These are phyloP conservation scores for Mungos mungo DNA, from an alignment of 2,113 vertebrate species.

Conservation along the genomic window DNA sequence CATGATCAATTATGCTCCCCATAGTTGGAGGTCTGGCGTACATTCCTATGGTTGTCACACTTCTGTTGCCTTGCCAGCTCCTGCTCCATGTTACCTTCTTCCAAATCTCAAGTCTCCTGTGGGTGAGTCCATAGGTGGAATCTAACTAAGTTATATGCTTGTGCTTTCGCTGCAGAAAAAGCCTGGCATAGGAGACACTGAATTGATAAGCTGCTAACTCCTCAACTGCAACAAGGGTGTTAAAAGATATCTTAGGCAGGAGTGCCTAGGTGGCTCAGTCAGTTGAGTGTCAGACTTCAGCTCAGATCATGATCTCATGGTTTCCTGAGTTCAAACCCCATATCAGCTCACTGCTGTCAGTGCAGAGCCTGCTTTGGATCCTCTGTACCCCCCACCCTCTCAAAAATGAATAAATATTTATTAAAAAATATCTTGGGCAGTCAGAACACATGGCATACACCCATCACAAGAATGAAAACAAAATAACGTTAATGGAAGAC, in stretches of 20 bases:
- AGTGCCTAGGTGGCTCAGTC: no score
- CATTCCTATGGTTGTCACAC: background rate
- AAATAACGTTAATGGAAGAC: background rate
- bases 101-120: background rate
- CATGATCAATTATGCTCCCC: background rate
- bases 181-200: background rate
- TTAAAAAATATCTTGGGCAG: background rate
- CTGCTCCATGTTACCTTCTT: background rate
- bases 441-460: background rate
- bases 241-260: background rate
- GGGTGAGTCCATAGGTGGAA: background rate
- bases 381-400: no score
- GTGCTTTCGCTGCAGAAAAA: conserved; percentile 17
- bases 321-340: no score
- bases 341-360: no score
- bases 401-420: no score
- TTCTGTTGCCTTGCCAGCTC: background rate
- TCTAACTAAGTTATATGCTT: background rate
- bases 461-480: background rate
- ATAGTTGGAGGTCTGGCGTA: background rate
- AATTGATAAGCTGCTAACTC: background rate
- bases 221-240: background rate
- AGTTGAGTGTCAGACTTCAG: no score
- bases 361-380: no score
- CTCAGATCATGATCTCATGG: no score